Percentiles rank a stretch among this genome's conserved stretches.
Evolutionary conservation across 2,113 vertebrate genomes (phyloP).

Genomic region (mouse (Mus musculus)): DNA sequence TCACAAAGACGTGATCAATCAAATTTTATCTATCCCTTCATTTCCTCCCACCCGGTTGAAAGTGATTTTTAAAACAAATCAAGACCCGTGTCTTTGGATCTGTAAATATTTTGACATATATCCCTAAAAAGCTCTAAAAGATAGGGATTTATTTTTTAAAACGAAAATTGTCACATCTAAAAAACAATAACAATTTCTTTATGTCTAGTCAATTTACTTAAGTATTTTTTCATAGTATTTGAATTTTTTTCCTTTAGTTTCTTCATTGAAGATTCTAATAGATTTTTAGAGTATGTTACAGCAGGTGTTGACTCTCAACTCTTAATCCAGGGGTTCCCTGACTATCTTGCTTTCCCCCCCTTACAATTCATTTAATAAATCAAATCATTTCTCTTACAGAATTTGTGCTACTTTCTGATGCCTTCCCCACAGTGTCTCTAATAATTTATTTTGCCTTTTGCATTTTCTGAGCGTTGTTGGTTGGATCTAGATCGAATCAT

Average conservation of each 20-base stretch:
- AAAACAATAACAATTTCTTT: background rate
- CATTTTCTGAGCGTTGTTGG: background rate
- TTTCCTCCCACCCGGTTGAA: background rate
- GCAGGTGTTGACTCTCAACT: background rate
- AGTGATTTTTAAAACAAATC: constrained; percentile 6
- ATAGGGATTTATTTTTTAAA: background rate
- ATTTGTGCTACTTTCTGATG: background rate
- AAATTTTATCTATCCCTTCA: background rate
- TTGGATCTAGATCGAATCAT: background rate
- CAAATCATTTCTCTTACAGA: background rate
- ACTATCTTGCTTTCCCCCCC: background rate
- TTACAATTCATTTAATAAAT: background rate
- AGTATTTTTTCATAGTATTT: background rate
- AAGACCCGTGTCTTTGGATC: background rate
- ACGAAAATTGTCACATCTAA: background rate
- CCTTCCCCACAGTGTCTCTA: background rate
- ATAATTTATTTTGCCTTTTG: background rate
- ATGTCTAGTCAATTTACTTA: background rate
- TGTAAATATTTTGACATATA: background rate
- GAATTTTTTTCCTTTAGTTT: constrained; percentile 12
- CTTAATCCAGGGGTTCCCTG: background rate
- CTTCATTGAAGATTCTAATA: background rate
- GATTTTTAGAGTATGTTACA: background rate
- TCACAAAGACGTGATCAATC: background rate
- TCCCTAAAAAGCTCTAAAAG: background rate